A percentile compares a stretch with the other conserved stretches of the same genome.
phyloP scores from a whole-genome alignment of 1,140 invertebrate species.

The Latrodectus geometricus region DNA sequence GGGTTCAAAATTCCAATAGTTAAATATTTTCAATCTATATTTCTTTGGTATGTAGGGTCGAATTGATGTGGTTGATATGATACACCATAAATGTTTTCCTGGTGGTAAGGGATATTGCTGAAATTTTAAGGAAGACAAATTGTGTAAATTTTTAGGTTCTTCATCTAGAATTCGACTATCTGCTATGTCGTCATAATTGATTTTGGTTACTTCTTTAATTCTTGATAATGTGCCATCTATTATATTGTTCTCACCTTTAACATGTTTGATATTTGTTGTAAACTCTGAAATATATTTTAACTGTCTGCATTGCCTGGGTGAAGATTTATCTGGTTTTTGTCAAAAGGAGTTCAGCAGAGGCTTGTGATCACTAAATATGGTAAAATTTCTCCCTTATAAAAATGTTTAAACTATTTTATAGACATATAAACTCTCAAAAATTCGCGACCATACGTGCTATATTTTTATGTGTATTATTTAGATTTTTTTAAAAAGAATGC shows the following conservation, averaged over 20 bases:
- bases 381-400: slow-evolving; percentile 66
- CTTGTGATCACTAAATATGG: slow-evolving; percentile 65
- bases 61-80: background rate
- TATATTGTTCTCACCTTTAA: slow-evolving; percentile 67
- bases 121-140: background rate
- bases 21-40: too few species aligned
- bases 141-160: background rate
- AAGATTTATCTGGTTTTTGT: slow-evolving; percentile 56
- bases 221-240: slow-evolving; percentile 49
- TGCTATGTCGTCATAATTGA: slow-evolving; percentile 11
- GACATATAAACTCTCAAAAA: slow-evolving; percentile 64
- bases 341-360: slow-evolving; percentile 64
- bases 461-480: slow-evolving; percentile 55
- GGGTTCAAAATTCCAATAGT: too few species aligned
- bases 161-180: slow-evolving; percentile 8
- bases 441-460: slow-evolving; percentile 64
- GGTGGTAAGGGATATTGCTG: background rate
- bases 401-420: slow-evolving; percentile 65
- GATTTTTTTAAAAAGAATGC: slow-evolving; percentile 57
- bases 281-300: slow-evolving; percentile 69
- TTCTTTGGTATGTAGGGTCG: too few species aligned
- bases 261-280: slow-evolving; percentile 67
- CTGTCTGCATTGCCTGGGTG: slow-evolving; percentile 66
- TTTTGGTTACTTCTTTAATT: background rate
- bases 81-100: background rate